Conservation (phyloP, 2,888 invertebrate species). For the Oscheius onirici region DNA sequence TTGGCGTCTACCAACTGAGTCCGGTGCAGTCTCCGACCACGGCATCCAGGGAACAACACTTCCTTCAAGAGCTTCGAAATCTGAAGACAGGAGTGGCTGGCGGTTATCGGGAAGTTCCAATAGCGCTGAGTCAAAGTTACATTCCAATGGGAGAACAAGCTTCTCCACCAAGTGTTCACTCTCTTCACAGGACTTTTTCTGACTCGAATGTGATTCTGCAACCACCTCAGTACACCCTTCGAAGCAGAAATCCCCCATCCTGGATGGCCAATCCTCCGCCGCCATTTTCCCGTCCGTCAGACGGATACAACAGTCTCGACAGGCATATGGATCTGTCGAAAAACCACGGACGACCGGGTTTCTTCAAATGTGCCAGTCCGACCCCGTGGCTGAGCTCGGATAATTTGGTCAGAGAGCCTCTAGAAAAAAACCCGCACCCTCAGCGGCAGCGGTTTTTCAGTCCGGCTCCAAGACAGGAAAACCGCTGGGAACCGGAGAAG, state of each 20-base stretch:
- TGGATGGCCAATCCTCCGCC: conserved; percentile 27
- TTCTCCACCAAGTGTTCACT: not conserved
- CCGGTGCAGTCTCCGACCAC: conserved; percentile 12
- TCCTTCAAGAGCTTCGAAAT: conserved; percentile 17
- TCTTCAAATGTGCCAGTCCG: conserved; percentile 26
- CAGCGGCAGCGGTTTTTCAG: not conserved
- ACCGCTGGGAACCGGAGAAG: not conserved
- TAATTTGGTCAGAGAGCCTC: conserved; percentile 1
- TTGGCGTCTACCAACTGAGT: conserved; percentile 19
- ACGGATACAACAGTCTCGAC: conserved; percentile 6
- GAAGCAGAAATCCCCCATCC: not conserved
- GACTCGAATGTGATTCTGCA: conserved; percentile 14
- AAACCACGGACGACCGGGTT: not conserved
- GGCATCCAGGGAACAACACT: conserved; percentile 1
- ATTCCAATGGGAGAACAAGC: not conserved
- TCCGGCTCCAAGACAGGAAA: not conserved
- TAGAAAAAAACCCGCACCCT: not conserved
- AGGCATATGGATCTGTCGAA: not conserved
- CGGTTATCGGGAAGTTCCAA: conserved; percentile 9
- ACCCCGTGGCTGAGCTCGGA: conserved; percentile 23
- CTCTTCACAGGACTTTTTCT: conserved; percentile 23
- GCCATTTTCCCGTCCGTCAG: conserved; percentile 5
- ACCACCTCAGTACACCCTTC: not conserved
- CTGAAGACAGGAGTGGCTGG: not conserved
- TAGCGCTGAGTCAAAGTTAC: not conserved